A percentile compares a stretch with the other conserved stretches of the same genome.
These are phyloP conservation scores for Pandemis heparana DNA, from an alignment of 2,888 invertebrate genomes.

Conservation along the genomic window DNA sequence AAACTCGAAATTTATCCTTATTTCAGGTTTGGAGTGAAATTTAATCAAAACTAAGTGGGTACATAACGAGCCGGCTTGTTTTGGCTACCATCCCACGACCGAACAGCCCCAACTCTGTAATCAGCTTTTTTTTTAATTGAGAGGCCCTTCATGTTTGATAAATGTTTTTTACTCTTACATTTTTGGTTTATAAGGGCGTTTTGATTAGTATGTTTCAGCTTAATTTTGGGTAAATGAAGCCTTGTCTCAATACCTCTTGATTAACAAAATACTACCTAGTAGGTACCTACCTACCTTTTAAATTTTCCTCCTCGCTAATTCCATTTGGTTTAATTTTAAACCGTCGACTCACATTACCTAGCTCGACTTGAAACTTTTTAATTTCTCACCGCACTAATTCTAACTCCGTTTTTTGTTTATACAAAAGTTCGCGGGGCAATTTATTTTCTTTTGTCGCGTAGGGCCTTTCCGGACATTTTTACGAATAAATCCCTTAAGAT, in stretches of 20 bases:
- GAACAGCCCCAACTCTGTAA: slow-evolving; percentile 21
- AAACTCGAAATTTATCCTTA: slow-evolving; percentile 35
- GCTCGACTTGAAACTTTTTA: slow-evolving; percentile 16
- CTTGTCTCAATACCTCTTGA: slow-evolving; percentile 17
- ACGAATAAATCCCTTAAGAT: slow-evolving; percentile 81
- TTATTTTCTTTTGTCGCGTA: slow-evolving; percentile 71
- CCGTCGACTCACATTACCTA: slow-evolving; percentile 5
- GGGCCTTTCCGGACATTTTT: slow-evolving; percentile 69
- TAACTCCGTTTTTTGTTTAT: slow-evolving; percentile 52
- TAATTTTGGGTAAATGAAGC: slow-evolving; percentile 5
- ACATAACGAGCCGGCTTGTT: slow-evolving; percentile 40
- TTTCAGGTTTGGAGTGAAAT: slow-evolving; percentile 35
- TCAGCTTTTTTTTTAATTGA: slow-evolving; percentile 40
- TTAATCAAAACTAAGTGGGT: slow-evolving; percentile 40
- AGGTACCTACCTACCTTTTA: background rate
- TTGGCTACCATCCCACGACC: slow-evolving; percentile 17
- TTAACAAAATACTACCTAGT: slow-evolving; percentile 8
- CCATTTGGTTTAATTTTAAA: background rate
- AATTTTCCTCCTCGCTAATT: background rate
- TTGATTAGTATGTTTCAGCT: slow-evolving; percentile 17
- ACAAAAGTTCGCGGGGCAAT: slow-evolving; percentile 60
- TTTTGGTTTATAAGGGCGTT: slow-evolving; percentile 20
- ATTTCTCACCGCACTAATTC: slow-evolving; percentile 10
- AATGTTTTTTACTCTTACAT: slow-evolving; percentile 28
- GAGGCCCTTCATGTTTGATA: slow-evolving; percentile 22